Evolutionary conservation across 2,797 vertebrate species (phyloP), one percentile per base, ranked within the genome.

Genomic region (Urophycis tenuis): DNA sequence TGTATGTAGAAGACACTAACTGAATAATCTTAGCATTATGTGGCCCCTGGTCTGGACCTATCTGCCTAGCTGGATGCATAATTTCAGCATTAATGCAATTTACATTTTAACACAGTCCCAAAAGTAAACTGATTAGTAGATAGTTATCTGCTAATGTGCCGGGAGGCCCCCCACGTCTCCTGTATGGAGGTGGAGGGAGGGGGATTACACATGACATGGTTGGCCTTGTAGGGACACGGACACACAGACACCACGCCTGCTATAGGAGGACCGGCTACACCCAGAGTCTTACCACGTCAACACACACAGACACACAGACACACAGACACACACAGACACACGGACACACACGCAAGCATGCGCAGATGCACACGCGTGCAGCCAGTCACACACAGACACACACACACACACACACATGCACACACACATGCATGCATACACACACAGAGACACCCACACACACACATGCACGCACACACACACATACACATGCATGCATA

Each of bases 111-210:
- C 92, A 89, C 92, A 93, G 90, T 90, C 91, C 90, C 89, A 87
- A 90, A 91, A 92, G 92, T 93, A 93, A 94, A 93, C 91, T 91
- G 91, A 94, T 93, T 93, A 94, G 91, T 89, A 87, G 92, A 93
- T 94, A 88, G 86, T 91, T 92, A 93, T 94, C 93, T 91, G 75
- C 89, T 93, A 93, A 93, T 92, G 91, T 92, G 88, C 89, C 87
- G 86, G 92, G 87, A 88, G 89, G 88, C 89, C 86, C 87, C 85
- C 80, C 90, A 87, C 86, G 87, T 91, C 90, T 87, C 88, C 87
- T 82, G 89, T 86, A 85, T 91, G 90, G 84, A 88, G 88, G 86
- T 88, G 81, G 83, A 85, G 84, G 86, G 80, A 86, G 36, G 73
- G 74, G 89, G 87, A 93, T 92, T 91, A 93, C 82, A 85, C 82